These are phyloP conservation scores for Bufotes viridis DNA, from an alignment of 2,797 vertebrate genomes.

Conservation along the genomic window DNA sequence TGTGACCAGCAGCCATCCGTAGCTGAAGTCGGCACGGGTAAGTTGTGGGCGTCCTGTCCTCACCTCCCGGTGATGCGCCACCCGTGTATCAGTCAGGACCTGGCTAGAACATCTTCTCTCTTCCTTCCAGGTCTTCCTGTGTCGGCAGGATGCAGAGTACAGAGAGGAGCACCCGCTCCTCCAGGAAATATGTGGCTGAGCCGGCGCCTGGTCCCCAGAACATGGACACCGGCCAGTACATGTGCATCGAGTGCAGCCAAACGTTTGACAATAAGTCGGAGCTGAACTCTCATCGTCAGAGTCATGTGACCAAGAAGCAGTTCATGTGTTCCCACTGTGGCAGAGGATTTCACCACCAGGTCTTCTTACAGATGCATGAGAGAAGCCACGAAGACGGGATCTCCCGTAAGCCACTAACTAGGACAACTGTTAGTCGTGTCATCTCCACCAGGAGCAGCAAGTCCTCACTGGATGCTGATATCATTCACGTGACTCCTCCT, in stretches of 20 bases:
- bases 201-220: neutral
- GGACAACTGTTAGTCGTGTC: neutral
- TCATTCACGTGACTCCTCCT: neutral
- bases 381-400: slow-evolving; percentile 71
- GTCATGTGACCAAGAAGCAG: slow-evolving; percentile 64
- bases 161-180: slow-evolving; percentile 21
- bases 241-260: slow-evolving; percentile 55
- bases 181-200: neutral
- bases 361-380: slow-evolving; percentile 73
- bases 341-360: slow-evolving; percentile 75
- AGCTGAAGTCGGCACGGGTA: too few relatives aligned
- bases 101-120: neutral
- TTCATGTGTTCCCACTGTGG: slow-evolving; percentile 73
- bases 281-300: slow-evolving; percentile 47
- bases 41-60: too few relatives aligned
- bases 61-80: too few relatives aligned
- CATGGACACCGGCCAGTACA: slow-evolving; percentile 1
- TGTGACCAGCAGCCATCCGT: too few relatives aligned
- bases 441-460: slow-evolving; percentile 41
- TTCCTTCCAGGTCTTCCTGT: neutral
- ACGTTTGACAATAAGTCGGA: slow-evolving; percentile 32
- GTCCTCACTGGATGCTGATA: neutral
- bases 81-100: neutral
- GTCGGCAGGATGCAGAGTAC: slow-evolving; percentile 15
- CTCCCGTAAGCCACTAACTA: slow-evolving; percentile 23